Percentiles rank a stretch among this genome's conserved stretches.
phyloP scores from a whole-genome alignment of 2,888 invertebrate species.

The Griposia aprilina region DNA sequence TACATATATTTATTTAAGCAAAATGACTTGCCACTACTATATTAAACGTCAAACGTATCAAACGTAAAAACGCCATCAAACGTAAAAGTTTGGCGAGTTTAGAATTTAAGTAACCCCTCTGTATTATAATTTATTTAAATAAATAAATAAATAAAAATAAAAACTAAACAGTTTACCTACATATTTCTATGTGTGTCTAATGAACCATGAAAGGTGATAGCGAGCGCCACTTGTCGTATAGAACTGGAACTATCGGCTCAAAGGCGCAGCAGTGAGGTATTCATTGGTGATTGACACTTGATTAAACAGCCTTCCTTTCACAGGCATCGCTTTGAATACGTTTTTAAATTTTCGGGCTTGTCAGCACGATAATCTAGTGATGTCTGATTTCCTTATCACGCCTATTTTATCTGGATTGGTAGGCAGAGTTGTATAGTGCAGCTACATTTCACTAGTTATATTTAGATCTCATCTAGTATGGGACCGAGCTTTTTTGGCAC shows the following conservation, averaged over 20 bases:
- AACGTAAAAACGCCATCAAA: too few relatives aligned
- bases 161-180: neutral
- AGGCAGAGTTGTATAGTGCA: neutral
- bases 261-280: conserved; percentile 25
- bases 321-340: conserved; percentile 16
- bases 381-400: neutral
- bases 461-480: too few relatives aligned
- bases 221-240: conserved; percentile 7
- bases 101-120: too few relatives aligned
- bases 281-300: conserved; percentile 58
- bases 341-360: conserved; percentile 22
- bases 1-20: neutral
- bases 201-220: conserved; percentile 39
- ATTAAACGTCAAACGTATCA: too few relatives aligned
- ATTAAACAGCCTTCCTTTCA: conserved; percentile 45
- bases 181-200: conserved; percentile 9
- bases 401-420: too few relatives aligned
- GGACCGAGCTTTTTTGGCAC: too few relatives aligned
- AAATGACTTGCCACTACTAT: neutral
- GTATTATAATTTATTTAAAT: too few relatives aligned
- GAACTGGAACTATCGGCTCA: conserved; percentile 26
- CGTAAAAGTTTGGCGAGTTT: too few relatives aligned
- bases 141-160: too few relatives aligned
- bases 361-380: neutral
- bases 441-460: too few relatives aligned